phyloP scores from a whole-genome alignment of 2,113 vertebrate genomes.

The Nipponia nippon region DNA sequence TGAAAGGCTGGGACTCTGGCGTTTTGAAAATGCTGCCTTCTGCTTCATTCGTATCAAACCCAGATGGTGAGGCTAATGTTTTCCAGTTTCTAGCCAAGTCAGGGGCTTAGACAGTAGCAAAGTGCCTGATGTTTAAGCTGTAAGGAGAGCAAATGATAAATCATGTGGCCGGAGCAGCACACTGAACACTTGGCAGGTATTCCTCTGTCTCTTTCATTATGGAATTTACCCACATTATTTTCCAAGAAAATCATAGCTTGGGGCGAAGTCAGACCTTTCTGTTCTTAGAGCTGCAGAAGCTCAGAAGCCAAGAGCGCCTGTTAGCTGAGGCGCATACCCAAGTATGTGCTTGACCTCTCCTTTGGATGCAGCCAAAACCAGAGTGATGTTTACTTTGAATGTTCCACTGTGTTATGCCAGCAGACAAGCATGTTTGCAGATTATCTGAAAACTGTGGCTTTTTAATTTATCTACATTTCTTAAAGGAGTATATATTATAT shows the following conservation, averaged over 20 bases:
- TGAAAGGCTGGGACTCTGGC: background rate
- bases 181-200: background rate
- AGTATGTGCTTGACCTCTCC: background rate
- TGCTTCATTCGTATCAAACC: background rate
- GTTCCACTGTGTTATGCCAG: background rate
- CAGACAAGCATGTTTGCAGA: background rate
- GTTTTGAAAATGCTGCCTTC: constrained; percentile 6
- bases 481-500: background rate
- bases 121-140: background rate
- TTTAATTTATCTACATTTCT: background rate
- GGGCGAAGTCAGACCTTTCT: background rate
- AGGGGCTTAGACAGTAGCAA: background rate
- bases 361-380: background rate
- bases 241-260: background rate
- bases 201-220: background rate
- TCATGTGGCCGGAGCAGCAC: background rate
- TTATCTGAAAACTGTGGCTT: background rate
- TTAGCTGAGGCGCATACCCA: background rate
- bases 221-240: background rate
- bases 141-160: background rate
- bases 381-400: background rate
- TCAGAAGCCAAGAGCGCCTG: background rate
- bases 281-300: background rate
- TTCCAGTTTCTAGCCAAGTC: background rate
- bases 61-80: background rate